Evolutionary conservation across 2,888 invertebrate species (phyloP).

Genomic region (Crocallis elinguaria): DNA sequence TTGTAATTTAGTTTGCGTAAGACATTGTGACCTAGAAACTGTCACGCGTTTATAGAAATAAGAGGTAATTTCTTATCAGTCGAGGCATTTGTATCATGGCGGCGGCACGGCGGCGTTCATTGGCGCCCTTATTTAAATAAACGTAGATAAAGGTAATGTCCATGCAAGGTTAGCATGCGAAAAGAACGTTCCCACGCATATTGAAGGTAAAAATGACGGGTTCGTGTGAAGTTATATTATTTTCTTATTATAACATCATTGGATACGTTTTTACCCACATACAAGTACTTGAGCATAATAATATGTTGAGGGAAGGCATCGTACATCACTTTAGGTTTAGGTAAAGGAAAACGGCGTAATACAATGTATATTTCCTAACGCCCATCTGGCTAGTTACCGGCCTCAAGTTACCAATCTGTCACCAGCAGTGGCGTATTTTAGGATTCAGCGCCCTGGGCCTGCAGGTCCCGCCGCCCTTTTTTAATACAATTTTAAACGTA

Average conservation of each 20-base stretch:
- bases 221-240: slow-evolving; percentile 38
- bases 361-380: too few relatives aligned
- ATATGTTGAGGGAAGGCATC: too few relatives aligned
- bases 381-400: too few relatives aligned
- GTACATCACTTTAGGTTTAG: too few relatives aligned
- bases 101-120: slow-evolving; percentile 1
- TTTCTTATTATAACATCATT: slow-evolving; percentile 20
- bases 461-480: too few relatives aligned
- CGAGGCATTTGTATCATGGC: not conserved
- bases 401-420: too few relatives aligned
- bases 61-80: slow-evolving; percentile 9
- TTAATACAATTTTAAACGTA: too few relatives aligned
- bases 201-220: slow-evolving; percentile 29
- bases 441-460: too few relatives aligned
- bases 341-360: too few relatives aligned
- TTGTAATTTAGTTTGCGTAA: not conserved
- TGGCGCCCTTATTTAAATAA: slow-evolving; percentile 29
- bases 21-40: not conserved
- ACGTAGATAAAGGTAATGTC: slow-evolving; percentile 32
- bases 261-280: slow-evolving; percentile 17
- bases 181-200: slow-evolving; percentile 43
- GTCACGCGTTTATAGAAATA: not conserved
- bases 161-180: slow-evolving; percentile 39
- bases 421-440: too few relatives aligned
- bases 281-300: slow-evolving; percentile 17